Base-by-base conservation (phyloP, 2,888 invertebrate species). In the Leptinotarsa tumamoca region DNA sequence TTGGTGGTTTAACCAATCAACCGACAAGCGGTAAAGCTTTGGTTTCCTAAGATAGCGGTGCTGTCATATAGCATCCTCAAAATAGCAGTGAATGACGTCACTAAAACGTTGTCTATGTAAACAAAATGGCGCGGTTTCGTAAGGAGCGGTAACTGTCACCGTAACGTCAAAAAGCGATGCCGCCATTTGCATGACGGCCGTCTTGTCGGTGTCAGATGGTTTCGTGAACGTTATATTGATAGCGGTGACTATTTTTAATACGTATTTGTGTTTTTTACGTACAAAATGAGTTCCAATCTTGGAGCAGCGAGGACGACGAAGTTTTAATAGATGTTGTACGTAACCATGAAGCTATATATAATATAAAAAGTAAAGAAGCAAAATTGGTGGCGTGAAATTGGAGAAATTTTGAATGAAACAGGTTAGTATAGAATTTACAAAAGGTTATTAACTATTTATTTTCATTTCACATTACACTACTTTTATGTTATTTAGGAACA, bases 361-460 rank as follows among this genome's bases (percentile, higher is more conserved):
- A 50, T 50, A 50, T 51, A 10, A 51, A 15, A 51, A 51, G 13
- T 51, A 85, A 72, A 81, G 85, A 56, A 21, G 1, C 21, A 21
- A 1, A 21, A 21, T 21, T 21, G 21, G 21, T 21, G 21, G 21
- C 21, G 21, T 21, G 21, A 21, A 21, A 21, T 21, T 21, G 21
- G 21, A 21, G 21, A 21, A 21, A 21, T 21, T 21, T 21, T 21
- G 21, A 21, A 21, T 21, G 1, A 21, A 21, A 1, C 21, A 21
- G 21, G 21, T 21, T 21, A 21, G 21, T 21, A 21, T 21, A 21
- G 21, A 21, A 21, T 21, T 21, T 21, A 21, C 21, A 21, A 21
- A 21, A 1, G 21, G 21, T 21, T 21, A 21, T 21, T 21, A 21
- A 21, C 21, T 21, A 21, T 21, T 21, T 21, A 21, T 21, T 21